These are phyloP conservation scores for Anser cygnoides DNA, from an alignment of 2,113 vertebrate species.

Conservation along the genomic window DNA sequence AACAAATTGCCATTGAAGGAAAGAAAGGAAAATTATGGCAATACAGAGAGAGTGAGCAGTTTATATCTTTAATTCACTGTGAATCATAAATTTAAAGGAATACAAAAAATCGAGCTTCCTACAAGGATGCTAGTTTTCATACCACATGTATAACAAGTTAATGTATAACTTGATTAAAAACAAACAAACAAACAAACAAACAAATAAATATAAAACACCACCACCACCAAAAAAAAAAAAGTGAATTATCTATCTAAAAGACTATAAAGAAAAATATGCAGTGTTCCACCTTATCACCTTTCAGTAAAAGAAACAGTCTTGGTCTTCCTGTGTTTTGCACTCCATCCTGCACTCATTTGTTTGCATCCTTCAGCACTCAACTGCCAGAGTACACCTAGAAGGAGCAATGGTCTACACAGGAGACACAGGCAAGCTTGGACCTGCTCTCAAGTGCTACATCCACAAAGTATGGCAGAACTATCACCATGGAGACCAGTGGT, in stretches of 20 bases:
- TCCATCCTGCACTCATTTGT: not conserved
- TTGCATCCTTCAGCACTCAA: not conserved
- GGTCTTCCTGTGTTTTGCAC: not conserved
- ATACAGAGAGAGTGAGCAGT: not conserved
- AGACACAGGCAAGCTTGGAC: not conserved
- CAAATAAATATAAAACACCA: too few relatives aligned
- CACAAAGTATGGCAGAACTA: not conserved
- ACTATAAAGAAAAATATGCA: not conserved
- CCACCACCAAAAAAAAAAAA: not conserved
- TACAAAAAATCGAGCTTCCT: not conserved
- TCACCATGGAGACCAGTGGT: rapidly evolving
- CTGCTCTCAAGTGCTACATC: not conserved
- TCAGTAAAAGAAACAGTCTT: not conserved
- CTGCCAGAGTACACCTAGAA: not conserved
- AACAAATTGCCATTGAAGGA: not conserved
- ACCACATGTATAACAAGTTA: not conserved
- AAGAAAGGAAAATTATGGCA: not conserved
- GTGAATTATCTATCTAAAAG: not conserved
- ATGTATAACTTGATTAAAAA: not conserved
- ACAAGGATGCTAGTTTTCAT: not conserved
- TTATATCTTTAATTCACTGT: not conserved
- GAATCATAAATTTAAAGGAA: not conserved
- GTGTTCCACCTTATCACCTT: not conserved
- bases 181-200: too few relatives aligned
- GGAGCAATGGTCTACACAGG: not conserved